Base-by-base conservation (phyloP, 2,888 invertebrate species). In the Ectemnius continuus region DNA sequence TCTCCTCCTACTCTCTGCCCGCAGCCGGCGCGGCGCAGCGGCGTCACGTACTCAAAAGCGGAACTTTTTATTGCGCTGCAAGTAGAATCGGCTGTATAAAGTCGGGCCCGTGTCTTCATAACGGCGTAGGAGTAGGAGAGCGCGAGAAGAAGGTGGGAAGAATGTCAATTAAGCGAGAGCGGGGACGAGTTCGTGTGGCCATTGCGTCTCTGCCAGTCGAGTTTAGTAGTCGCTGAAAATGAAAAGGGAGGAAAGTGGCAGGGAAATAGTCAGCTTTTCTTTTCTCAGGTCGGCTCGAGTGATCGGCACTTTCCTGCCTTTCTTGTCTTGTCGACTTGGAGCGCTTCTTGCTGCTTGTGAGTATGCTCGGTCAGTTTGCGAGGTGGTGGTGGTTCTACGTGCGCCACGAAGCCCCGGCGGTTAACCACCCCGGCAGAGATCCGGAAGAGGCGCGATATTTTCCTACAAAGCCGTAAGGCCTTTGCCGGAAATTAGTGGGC, bases 381-480 rank as follows among this genome's bases (percentile, higher is more conserved):
- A 23, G 13, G 36, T 61, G 61, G 47, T 14, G 5, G 20, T 14
- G 61, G 6, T 67, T 61, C 64, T 70, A 58, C 73, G 67, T 18
- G 69, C 36, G 69, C 57, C 59, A 52, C 61, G 66, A 59, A 47
- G 68, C 48, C 18, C 36, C 57, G 20, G 47, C 26, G 71, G 68
- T 72, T 83, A 79, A 75, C 73, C 80, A 71, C 56, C 73, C 75
- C 58, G 57, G 71, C 3, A 74, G 81, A 85, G 79, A 78, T 58
- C 81, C 81, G 80, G 81, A 84, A 73, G 69, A 63, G 67, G 78
- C 78, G 73, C 74, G 79, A 79, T 83, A 81, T 84, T 80, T 79
- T 72, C 70, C 74, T 63, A 26, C 65, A 67, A 75, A 46, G 72
- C 13, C 62, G 47, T 58, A n/a, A 13, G 23, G 20, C 60, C 8